phyloP scores from a whole-genome alignment of 2,113 vertebrate genomes.

The Crotalus tigris region DNA sequence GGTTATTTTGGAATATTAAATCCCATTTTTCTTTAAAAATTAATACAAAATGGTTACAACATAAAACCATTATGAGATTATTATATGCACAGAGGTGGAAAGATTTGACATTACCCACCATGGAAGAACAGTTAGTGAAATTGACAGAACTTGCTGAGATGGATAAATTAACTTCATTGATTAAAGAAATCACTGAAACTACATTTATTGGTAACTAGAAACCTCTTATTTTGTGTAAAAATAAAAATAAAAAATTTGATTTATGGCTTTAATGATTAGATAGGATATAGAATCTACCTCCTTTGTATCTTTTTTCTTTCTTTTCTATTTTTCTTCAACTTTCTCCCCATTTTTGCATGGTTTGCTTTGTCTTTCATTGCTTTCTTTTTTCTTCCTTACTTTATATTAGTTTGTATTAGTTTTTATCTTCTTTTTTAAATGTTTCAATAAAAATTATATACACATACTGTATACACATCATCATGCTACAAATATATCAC shows the following conservation, averaged over 20 bases:
- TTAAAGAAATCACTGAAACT: neutral
- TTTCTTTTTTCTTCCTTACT: neutral
- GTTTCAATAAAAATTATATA: neutral
- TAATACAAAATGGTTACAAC: neutral
- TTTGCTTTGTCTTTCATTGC: neutral
- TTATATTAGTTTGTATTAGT: neutral
- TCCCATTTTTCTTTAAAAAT: neutral
- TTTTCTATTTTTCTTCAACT: neutral
- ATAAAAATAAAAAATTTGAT: neutral
- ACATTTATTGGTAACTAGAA: neutral
- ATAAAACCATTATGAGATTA: neutral
- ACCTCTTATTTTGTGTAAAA: neutral
- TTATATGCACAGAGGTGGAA: neutral
- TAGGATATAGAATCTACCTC: neutral
- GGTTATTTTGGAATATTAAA: neutral
- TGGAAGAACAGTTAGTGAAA: neutral
- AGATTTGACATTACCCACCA: neutral
- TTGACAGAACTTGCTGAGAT: neutral
- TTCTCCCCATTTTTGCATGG: neutral
- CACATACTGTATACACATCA: neutral
- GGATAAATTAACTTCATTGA: neutral
- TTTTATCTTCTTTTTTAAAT: neutral
- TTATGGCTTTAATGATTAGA: neutral
- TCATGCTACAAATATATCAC: neutral
- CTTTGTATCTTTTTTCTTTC: neutral